Percentiles rank a stretch among this genome's conserved stretches.
Conservation (phyloP, 2,797 vertebrate genomes). For the Hemitrygon akajei region DNA sequence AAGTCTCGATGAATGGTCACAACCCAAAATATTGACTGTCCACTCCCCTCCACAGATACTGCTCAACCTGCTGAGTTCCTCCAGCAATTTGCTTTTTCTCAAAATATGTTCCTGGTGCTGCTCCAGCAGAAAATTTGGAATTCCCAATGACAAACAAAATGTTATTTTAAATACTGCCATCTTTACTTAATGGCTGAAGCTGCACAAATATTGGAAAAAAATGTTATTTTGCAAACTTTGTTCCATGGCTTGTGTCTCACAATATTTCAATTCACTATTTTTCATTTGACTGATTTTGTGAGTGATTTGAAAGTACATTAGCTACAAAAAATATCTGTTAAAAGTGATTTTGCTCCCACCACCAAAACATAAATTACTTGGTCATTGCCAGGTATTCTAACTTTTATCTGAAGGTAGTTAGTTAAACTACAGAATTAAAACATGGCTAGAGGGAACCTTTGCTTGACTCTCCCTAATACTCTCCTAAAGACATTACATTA, state of each 20-base stretch:
- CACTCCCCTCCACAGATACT: too few relatives aligned
- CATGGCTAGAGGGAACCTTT: background rate
- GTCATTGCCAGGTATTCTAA: background rate
- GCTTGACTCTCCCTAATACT: background rate
- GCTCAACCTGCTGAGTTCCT: too few relatives aligned
- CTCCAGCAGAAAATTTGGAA: background rate
- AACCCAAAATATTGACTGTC: too few relatives aligned
- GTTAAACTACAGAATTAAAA: background rate
- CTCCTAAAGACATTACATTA: background rate
- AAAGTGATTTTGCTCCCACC: too few relatives aligned
- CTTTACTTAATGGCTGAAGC: background rate
- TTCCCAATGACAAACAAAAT: background rate
- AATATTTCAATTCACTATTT: background rate
- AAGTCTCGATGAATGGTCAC: too few relatives aligned
- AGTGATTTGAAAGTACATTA: background rate
- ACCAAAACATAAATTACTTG: background rate
- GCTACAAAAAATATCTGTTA: slow-evolving; percentile 1
- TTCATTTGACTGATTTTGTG: background rate
- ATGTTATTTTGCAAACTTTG: background rate
- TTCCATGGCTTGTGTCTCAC: background rate
- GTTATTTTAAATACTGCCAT: background rate
- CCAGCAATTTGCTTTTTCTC: background rate
- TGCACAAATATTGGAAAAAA: background rate
- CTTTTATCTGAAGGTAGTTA: background rate
- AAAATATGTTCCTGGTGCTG: background rate